phyloP scores from a whole-genome alignment of 2,113 vertebrate genomes.

The Stictonetta naevosa region DNA sequence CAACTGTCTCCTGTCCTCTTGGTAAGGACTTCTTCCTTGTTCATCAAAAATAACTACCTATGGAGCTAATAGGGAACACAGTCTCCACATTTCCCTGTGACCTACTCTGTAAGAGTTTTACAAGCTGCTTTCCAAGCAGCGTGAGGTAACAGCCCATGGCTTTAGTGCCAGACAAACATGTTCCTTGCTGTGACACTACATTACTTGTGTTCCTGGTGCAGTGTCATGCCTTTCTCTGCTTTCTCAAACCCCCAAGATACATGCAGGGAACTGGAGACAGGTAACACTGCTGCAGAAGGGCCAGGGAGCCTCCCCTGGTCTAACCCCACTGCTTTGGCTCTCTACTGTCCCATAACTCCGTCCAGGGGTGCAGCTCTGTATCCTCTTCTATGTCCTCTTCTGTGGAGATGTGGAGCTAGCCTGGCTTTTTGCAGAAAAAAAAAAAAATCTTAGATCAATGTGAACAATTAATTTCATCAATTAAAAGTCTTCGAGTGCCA shows the following conservation, averaged over 20 bases:
- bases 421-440: neutral
- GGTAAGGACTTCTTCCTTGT: conserved; percentile 49
- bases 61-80: neutral
- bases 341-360: neutral
- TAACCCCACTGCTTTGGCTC: neutral
- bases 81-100: neutral
- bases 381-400: neutral
- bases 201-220: neutral
- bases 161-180: neutral
- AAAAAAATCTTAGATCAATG: neutral
- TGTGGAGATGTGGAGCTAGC: neutral
- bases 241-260: neutral
- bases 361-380: neutral
- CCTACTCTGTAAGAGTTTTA: neutral
- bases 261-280: neutral
- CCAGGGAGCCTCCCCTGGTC: neutral
- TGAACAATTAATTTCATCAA: neutral
- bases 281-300: neutral
- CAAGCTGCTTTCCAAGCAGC: neutral
- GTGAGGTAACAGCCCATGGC: neutral
- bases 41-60: neutral
- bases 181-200: neutral
- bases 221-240: neutral
- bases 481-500: neutral
- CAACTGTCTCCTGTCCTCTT: conserved; percentile 76